These are phyloP conservation scores for Lophotriccus pileatus DNA, from an alignment of 2,797 vertebrate species.

Conservation along the genomic window DNA sequence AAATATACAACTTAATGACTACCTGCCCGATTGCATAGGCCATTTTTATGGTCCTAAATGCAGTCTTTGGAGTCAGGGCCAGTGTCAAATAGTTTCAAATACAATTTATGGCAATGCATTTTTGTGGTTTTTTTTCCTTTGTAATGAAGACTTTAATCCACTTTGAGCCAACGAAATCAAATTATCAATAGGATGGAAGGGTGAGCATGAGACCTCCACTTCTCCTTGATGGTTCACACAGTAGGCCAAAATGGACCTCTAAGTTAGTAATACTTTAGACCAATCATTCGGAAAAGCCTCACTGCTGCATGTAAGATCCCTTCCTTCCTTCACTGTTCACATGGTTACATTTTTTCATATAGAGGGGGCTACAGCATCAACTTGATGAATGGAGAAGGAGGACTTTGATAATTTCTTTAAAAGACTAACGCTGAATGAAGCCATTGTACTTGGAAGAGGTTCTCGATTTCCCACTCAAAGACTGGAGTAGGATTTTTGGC, in stretches of 20 bases:
- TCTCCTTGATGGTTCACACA: constrained; percentile 56
- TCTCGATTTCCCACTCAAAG: constrained; percentile 68
- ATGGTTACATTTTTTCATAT: constrained; percentile 30
- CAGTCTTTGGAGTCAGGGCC: constrained; percentile 82
- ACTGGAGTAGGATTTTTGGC: constrained; percentile 74
- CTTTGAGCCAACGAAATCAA: constrained; percentile 57
- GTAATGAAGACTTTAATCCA: constrained; percentile 70
- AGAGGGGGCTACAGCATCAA: constrained; percentile 50
- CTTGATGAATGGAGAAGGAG: constrained; percentile 66
- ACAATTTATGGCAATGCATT: constrained; percentile 56
- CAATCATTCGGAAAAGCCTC: constrained; percentile 53
- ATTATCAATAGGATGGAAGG: constrained; percentile 55
- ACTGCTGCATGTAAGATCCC: constrained; percentile 56
- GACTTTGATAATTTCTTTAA: constrained; percentile 54
- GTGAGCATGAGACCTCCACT: constrained; percentile 63
- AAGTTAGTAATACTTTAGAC: constrained; percentile 33
- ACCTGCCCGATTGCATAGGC: constrained; percentile 77
- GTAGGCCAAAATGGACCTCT: constrained; percentile 55
- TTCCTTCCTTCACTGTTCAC: constrained; percentile 59
- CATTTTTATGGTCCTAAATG: constrained; percentile 76
- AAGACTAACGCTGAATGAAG: constrained; percentile 60
- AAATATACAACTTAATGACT: constrained; percentile 81
- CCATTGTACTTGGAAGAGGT: constrained; percentile 73
- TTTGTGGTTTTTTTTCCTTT: constrained; percentile 62
- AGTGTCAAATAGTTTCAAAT: constrained; percentile 77